These are phyloP conservation scores for Scolopax mira DNA, from an alignment of 2,113 vertebrate genomes.

Conservation along the genomic window DNA sequence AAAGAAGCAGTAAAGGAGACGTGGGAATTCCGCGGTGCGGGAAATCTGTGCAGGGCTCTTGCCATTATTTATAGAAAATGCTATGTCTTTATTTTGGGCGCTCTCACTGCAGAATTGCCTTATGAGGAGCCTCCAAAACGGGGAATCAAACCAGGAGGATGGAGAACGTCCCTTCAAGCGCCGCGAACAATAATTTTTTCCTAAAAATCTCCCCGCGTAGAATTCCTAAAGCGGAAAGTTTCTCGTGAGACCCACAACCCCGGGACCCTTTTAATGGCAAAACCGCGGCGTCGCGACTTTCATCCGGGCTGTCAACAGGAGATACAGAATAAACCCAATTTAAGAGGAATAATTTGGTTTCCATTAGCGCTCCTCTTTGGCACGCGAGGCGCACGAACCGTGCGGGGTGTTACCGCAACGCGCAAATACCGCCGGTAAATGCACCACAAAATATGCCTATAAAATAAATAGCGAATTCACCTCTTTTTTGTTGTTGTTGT, in stretches of 20 bases:
- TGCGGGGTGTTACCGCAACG: neutral
- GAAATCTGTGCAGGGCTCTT: constrained; percentile 11
- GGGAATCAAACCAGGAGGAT: constrained; percentile 7
- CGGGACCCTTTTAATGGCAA: neutral
- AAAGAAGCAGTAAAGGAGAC: constrained; percentile 10
- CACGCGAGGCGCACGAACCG: neutral
- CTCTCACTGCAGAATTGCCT: constrained; percentile 34
- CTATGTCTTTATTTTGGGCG: constrained; percentile 17
- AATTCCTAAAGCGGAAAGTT: constrained; percentile 31
- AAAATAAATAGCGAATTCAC: neutral
- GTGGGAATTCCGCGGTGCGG: constrained; percentile 16
- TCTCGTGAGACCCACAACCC: neutral
- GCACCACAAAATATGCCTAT: neutral
- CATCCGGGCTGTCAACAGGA: constrained; percentile 4
- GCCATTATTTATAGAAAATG: constrained; percentile 51
- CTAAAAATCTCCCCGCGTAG: neutral
- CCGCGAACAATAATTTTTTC: neutral
- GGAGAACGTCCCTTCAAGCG: neutral
- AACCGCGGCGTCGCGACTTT: neutral
- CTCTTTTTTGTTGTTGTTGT: no score
- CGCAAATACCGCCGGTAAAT: neutral
- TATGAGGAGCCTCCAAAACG: constrained; percentile 4
- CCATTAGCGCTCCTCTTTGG: constrained; percentile 11
- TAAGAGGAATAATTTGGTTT: constrained; percentile 34
- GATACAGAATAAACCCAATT: constrained; percentile 41